phyloP scores from a whole-genome alignment of 2,888 invertebrate genomes.

The Pollenia labialis region DNA sequence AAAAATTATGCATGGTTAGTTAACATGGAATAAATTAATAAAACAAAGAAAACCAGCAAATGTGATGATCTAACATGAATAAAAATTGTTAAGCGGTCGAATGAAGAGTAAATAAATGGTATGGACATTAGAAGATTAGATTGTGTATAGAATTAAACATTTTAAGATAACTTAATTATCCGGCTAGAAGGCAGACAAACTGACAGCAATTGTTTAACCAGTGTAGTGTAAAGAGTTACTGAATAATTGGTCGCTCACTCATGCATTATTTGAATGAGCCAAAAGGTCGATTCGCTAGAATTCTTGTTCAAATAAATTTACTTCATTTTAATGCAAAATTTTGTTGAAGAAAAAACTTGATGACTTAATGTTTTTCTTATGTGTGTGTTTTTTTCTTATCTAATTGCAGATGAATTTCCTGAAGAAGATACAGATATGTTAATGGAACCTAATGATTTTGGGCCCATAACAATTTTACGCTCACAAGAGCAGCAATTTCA shows the following conservation, averaged over 20 bases:
- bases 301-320: background rate
- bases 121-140: slow-evolving; percentile 12
- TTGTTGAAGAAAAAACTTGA: background rate
- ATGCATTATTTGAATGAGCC: no score
- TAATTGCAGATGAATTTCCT: slow-evolving; percentile 78
- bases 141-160: background rate
- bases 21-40: slow-evolving; percentile 49
- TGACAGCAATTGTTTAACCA: background rate
- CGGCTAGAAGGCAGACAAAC: background rate
- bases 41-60: slow-evolving; percentile 40
- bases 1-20: slow-evolving; percentile 57
- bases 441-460: slow-evolving; percentile 84
- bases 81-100: slow-evolving; percentile 18
- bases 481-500: slow-evolving; percentile 82
- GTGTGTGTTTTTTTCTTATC: background rate
- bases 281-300: no score
- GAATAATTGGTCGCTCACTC: background rate
- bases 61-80: slow-evolving; percentile 57
- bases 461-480: slow-evolving; percentile 81
- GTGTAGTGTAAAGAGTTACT: slow-evolving; percentile 15
- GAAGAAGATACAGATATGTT: slow-evolving; percentile 84
- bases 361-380: slow-evolving; percentile 3
- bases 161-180: background rate
- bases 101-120: slow-evolving; percentile 23
- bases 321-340: background rate